Evolutionary conservation across 2,888 invertebrate species (phyloP).

Genomic region (Leptogaster cylindrica): DNA sequence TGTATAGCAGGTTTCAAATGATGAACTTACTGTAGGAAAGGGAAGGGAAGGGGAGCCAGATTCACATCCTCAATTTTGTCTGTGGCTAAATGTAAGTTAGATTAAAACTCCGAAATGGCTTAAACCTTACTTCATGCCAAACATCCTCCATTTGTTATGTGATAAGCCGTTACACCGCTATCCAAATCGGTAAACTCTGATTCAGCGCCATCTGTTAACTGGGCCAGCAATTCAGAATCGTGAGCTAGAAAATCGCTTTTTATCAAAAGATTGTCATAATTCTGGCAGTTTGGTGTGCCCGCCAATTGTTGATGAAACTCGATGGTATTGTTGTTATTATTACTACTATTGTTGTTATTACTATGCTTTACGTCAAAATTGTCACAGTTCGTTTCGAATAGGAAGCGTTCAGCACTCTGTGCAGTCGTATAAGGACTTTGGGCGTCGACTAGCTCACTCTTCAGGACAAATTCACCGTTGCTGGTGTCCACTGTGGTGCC

Average conservation of each 20-base stretch:
- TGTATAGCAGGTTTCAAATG: no score
- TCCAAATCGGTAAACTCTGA: slow-evolving; percentile 61
- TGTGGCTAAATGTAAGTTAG: slow-evolving; percentile 21
- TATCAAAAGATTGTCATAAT: slow-evolving; percentile 56
- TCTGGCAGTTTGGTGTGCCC: slow-evolving; percentile 42
- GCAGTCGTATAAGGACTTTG: slow-evolving; percentile 61
- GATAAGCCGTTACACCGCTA: slow-evolving; percentile 58
- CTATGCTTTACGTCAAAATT: slow-evolving; percentile 59
- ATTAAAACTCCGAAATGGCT: no score
- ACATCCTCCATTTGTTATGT: slow-evolving; percentile 59
- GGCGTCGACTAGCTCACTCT: slow-evolving; percentile 60
- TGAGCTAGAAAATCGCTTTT: slow-evolving; percentile 54
- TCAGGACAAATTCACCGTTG: slow-evolving; percentile 59
- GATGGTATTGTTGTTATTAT: slow-evolving; percentile 48
- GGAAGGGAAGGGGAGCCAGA: no score
- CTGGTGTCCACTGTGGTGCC: slow-evolving; percentile 48
- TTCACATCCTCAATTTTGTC: no score
- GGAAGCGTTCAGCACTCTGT: slow-evolving; percentile 60
- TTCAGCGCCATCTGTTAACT: slow-evolving; percentile 55
- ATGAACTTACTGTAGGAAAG: no score
- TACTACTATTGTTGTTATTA: slow-evolving; percentile 51
- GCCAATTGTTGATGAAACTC: slow-evolving; percentile 46
- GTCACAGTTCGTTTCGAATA: slow-evolving; percentile 59
- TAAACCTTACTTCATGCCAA: slow-evolving; percentile 56
- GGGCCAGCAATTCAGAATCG: slow-evolving; percentile 57